These are phyloP conservation scores for Caenorhabditis sp. DNA, from an alignment of 2,888 invertebrate genomes.

Conservation along the genomic window DNA sequence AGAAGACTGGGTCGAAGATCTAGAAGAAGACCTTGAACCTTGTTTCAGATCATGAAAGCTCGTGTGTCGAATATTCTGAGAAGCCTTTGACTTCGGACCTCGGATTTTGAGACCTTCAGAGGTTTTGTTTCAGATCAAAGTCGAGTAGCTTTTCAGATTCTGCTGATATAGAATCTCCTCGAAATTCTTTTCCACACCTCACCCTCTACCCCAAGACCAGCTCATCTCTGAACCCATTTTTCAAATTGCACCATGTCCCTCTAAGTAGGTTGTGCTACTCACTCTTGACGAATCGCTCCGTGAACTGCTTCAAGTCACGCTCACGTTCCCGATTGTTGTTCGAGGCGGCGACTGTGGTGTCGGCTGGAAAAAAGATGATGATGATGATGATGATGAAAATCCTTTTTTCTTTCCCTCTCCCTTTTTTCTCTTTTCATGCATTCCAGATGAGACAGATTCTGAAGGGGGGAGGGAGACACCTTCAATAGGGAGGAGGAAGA, in stretches of 20 bases:
- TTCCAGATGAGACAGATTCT: slow-evolving; percentile 58
- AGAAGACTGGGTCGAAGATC: background rate
- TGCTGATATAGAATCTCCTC: too few species aligned
- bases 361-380: slow-evolving; percentile 63
- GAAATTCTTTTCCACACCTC: too few species aligned
- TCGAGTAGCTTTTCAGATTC: too few species aligned
- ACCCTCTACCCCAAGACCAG: background rate
- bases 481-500: slow-evolving; percentile 6
- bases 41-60: slow-evolving; percentile 1
- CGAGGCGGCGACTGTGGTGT: slow-evolving; percentile 57
- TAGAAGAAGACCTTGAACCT: too few species aligned
- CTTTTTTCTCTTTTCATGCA: slow-evolving; percentile 55
- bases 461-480: slow-evolving; percentile 39
- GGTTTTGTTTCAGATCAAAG: too few species aligned
- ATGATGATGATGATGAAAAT: slow-evolving; percentile 22
- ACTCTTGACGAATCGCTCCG: slow-evolving; percentile 76
- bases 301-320: slow-evolving; percentile 70
- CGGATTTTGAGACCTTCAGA: too few species aligned
- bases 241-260: background rate
- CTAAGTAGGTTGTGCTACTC: slow-evolving; percentile 40
- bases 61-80: too few species aligned
- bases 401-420: slow-evolving; percentile 1
- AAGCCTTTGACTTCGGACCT: too few species aligned
- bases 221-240: background rate
- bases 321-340: slow-evolving; percentile 65